Evolutionary conservation across 2,113 vertebrate species (phyloP).

Genomic region (Gallinago media): DNA sequence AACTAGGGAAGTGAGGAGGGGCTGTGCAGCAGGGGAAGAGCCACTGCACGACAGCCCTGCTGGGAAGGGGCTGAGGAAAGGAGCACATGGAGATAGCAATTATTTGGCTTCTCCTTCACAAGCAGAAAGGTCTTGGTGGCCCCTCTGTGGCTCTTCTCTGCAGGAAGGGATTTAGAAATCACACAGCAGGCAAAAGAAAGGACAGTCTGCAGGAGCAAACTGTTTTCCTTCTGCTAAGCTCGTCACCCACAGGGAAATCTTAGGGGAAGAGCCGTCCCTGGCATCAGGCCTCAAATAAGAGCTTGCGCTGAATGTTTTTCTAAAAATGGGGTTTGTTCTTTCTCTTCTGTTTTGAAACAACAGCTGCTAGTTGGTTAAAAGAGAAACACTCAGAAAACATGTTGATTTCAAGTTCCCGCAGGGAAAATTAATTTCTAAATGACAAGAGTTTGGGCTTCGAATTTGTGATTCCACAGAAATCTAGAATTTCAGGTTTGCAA

Average conservation of each 20-base stretch:
- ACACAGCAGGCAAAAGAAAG: background rate
- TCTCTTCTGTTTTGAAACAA: background rate
- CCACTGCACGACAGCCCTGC: background rate
- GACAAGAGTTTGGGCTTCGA: background rate
- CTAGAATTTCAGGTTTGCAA: background rate
- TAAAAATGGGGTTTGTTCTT: background rate
- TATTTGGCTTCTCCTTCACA: background rate
- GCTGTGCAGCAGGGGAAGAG: background rate
- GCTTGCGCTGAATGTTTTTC: background rate
- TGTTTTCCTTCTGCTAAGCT: background rate
- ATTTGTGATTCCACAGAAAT: background rate
- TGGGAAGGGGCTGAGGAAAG: background rate
- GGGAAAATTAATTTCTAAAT: background rate
- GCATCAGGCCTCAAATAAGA: background rate
- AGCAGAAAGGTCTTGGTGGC: background rate
- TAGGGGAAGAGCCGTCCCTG: background rate
- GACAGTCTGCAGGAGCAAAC: background rate
- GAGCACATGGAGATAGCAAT: background rate
- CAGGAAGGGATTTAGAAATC: background rate
- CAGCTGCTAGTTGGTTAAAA: background rate
- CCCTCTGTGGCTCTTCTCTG: background rate
- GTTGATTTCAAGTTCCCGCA: background rate
- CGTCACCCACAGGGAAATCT: slow-evolving; percentile 5
- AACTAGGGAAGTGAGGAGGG: background rate
- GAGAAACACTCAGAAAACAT: background rate